Percentiles rank a stretch among this genome's conserved stretches.
These are phyloP conservation scores for Lagopus leucura DNA, from an alignment of 2,113 vertebrate species.

Conservation along the genomic window DNA sequence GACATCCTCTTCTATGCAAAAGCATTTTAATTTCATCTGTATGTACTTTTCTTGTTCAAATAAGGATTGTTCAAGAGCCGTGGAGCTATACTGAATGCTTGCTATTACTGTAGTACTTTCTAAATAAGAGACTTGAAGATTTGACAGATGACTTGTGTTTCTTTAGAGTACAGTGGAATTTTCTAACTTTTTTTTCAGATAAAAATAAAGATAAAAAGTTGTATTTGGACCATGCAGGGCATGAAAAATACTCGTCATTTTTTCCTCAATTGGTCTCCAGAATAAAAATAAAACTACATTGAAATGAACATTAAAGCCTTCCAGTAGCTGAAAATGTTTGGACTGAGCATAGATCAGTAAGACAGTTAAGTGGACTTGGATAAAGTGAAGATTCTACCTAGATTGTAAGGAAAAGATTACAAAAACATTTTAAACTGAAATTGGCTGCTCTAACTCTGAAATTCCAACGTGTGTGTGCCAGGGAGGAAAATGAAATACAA, in stretches of 20 bases:
- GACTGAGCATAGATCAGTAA: not conserved
- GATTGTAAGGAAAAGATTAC: not conserved
- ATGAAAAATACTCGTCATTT: not conserved
- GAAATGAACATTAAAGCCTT: not conserved
- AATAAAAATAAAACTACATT: not conserved
- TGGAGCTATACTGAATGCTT: not conserved
- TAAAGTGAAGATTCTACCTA: not conserved
- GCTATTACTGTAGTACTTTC: not conserved
- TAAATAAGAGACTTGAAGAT: not conserved
- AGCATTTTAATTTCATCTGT: not conserved
- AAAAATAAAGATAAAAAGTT: not conserved
- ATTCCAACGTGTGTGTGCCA: not conserved
- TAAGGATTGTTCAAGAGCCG: not conserved
- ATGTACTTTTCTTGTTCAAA: not conserved
- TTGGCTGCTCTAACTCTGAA: not conserved
- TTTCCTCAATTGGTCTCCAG: not conserved
- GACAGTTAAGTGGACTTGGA: not conserved
- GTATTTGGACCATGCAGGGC: not conserved
- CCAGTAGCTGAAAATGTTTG: not conserved
- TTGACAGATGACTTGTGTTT: not conserved
- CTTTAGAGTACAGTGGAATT: not conserved
- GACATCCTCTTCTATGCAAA: not conserved
- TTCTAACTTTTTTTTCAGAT: not conserved
- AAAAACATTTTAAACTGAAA: not conserved
- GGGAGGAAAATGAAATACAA: not conserved